These are phyloP conservation scores for Babylonia areolata DNA, from an alignment of 1,140 invertebrate genomes.

Conservation along the genomic window DNA sequence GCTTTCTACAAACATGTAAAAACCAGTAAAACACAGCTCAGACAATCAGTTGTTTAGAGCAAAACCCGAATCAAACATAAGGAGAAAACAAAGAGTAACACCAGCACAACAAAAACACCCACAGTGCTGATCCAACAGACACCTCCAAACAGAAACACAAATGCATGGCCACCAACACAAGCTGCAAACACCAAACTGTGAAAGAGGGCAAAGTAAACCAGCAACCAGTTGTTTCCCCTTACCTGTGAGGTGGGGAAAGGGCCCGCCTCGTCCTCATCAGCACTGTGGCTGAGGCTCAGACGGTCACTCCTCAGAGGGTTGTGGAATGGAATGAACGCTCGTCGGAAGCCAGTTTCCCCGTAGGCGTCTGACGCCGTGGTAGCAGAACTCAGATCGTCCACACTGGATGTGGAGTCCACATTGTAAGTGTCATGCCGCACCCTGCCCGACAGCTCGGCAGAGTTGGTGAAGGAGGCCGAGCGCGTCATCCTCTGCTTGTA, in stretches of 20 bases:
- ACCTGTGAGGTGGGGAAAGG: slow-evolving; percentile 62
- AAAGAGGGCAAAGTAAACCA: background rate
- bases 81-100: too few species aligned
- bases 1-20: too few species aligned
- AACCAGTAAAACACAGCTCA: too few species aligned
- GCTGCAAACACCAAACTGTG: too few species aligned
- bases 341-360: slow-evolving; percentile 48
- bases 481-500: slow-evolving; percentile 58
- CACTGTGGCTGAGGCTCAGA: slow-evolving; percentile 54
- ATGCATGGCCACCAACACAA: too few species aligned
- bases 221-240: slow-evolving; percentile 15
- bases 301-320: slow-evolving; percentile 44
- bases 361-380: slow-evolving; percentile 53
- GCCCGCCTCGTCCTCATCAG: slow-evolving; percentile 65
- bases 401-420: slow-evolving; percentile 58
- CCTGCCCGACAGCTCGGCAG: slow-evolving; percentile 51
- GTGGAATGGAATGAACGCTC: slow-evolving; percentile 53
- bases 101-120: too few species aligned
- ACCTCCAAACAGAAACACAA: too few species aligned
- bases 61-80: too few species aligned
- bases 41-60: too few species aligned
- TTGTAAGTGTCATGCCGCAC: slow-evolving; percentile 49
- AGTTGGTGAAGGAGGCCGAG: slow-evolving; percentile 68
- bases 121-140: too few species aligned
- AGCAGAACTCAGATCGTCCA: slow-evolving; percentile 56